Base-by-base conservation (phyloP, 2,797 vertebrate species). In the Champsocephalus esox region DNA sequence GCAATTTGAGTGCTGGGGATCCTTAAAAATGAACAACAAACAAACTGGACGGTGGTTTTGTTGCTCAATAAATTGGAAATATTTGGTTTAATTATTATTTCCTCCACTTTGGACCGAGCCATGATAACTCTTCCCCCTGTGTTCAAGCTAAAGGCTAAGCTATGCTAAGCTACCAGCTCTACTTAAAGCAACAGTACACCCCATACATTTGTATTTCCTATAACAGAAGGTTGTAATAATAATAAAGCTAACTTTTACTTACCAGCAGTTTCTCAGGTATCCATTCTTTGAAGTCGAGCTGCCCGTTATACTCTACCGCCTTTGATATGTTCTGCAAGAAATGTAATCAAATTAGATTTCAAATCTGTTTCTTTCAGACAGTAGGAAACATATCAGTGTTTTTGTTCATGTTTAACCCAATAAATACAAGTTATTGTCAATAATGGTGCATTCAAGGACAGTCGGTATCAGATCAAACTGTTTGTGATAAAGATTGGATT, bases 201-300 rank as follows among this genome's bases (percentile, higher is more conserved):
- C 24, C 3, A 28, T 28, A 28, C 28, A 28, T 28, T 4, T 28
- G 28, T 28, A 28, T 28, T 28, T 28, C 28, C 4, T 4, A 28
- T 28, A 28, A 28, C 28, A 28, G 28, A 28, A 28, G 24, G 28
- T 28, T 9, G 34, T 38, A 38, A 38, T 38, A 38, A 38, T 38
- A 9, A 38, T 38, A 9, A 59, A 41, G 2, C 11, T 19, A 7
- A 66, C n/a, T 16, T 65, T 4, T 2, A 3, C 66, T 89, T 87
- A 92, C 91, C 88, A 90, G 83, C 1, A 38, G 6, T 2, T 70
- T 73, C 1, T 45, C 56, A 1, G 0, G 0, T 19, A 75, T 56
- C 0, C 3, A 3, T 0, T 85, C 65, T 34, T 2, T 84, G 84
- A 80, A 7, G 14, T 92, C 54, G 0, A 67, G 59, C 0, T 16